Evolutionary conservation across 2,888 invertebrate species (phyloP).

Genomic region (Ophion ellenae): DNA sequence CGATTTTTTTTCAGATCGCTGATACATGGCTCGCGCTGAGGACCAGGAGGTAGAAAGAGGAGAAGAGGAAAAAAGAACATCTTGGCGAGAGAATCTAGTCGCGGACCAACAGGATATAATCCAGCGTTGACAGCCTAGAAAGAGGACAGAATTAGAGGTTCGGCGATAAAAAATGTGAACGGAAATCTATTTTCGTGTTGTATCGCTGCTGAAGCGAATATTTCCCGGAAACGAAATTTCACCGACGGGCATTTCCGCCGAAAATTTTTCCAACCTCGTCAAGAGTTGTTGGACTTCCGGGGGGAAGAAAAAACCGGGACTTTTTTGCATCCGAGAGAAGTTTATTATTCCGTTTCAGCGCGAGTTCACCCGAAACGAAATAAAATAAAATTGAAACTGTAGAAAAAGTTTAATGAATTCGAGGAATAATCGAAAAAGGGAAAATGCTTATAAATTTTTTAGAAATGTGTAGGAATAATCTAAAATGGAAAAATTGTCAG

Average conservation of each 20-base stretch:
- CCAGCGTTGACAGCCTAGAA: conserved; percentile 15
- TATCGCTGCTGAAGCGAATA: too few species aligned
- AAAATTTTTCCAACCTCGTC: too few species aligned
- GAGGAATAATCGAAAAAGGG: too few species aligned
- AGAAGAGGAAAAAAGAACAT: not conserved
- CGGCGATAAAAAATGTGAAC: not conserved
- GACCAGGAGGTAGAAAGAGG: not conserved
- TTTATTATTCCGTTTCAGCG: not conserved
- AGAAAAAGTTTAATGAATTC: too few species aligned
- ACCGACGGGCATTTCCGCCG: too few species aligned
- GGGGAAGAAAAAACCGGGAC: too few species aligned
- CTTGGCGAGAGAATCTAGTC: conserved; percentile 5
- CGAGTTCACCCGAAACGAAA: not conserved
- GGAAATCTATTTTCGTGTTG: not conserved
- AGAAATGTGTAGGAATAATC: not conserved
- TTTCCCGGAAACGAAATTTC: too few species aligned
- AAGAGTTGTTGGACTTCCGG: too few species aligned
- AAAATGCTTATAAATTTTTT: not conserved
- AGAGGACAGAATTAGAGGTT: conserved; percentile 21
- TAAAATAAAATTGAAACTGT: not conserved
- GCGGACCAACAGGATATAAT: conserved; percentile 13
- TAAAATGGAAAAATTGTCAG: too few species aligned
- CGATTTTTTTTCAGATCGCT: conserved; percentile 20
- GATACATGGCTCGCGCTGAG: not conserved
- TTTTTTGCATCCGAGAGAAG: not conserved